Percentiles rank a stretch among this genome's conserved stretches.
Conservation (phyloP, 2,888 invertebrate species). For the Parnassius smintheus region DNA sequence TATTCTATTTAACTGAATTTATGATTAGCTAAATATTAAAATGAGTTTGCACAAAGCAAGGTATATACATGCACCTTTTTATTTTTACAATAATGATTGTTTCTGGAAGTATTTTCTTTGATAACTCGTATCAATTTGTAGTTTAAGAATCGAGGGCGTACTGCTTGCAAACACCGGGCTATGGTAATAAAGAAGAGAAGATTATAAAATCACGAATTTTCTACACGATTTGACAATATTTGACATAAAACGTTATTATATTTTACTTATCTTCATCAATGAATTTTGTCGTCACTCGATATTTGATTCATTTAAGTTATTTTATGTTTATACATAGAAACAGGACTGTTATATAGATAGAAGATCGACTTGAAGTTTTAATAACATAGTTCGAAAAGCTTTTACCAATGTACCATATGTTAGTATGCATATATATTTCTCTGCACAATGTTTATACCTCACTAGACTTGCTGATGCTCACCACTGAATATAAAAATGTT, state of each 20-base stretch:
- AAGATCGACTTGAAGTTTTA: slow-evolving; percentile 11
- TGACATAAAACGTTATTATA: neutral
- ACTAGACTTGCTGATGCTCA: slow-evolving; percentile 9
- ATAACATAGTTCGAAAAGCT: slow-evolving; percentile 7
- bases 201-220: neutral
- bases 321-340: slow-evolving; percentile 10
- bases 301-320: too few species aligned
- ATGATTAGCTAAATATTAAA: slow-evolving; percentile 25
- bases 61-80: slow-evolving; percentile 38
- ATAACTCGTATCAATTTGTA: neutral
- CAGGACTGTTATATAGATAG: slow-evolving; percentile 23
- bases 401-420: slow-evolving; percentile 20
- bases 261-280: too few species aligned
- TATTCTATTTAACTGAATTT: neutral
- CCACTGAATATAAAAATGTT: neutral
- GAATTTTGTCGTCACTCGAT: too few species aligned
- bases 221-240: neutral
- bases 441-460: slow-evolving; percentile 11
- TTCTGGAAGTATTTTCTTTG: neutral
- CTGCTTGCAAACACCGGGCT: slow-evolving; percentile 1
- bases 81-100: neutral
- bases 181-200: neutral
- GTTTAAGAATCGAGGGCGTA: slow-evolving; percentile 8
- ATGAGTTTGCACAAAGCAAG: slow-evolving; percentile 70
- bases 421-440: slow-evolving; percentile 16